Evolutionary conservation across 2,113 vertebrate genomes (phyloP).

Genomic region (Eurypyga helias): DNA sequence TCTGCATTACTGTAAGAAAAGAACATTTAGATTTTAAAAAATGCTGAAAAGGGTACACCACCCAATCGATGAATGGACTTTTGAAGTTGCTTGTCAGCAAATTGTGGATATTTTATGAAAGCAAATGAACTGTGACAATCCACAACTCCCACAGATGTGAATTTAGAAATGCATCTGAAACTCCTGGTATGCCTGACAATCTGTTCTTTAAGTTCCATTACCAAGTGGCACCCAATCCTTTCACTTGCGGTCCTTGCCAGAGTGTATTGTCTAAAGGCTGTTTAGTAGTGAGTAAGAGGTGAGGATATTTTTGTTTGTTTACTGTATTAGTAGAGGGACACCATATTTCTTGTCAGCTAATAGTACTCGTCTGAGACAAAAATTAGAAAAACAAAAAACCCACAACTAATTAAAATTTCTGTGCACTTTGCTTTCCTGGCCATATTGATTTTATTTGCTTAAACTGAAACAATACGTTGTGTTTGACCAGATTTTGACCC

Average conservation of each 20-base stretch:
- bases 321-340: constrained; percentile 81
- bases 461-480: constrained; percentile 83
- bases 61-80: constrained; percentile 80
- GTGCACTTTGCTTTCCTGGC: constrained; percentile 85
- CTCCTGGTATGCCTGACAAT: constrained; percentile 86
- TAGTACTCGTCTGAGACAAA: constrained; percentile 76
- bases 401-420: constrained; percentile 84
- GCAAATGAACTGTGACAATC: constrained; percentile 87
- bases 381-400: constrained; percentile 66
- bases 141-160: constrained; percentile 86
- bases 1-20: constrained; percentile 79
- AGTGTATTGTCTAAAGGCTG: constrained; percentile 79
- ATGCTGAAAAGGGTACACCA: constrained; percentile 76
- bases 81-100: constrained; percentile 84
- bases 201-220: constrained; percentile 85
- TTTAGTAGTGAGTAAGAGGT: constrained; percentile 80
- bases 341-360: constrained; percentile 80
- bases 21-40: constrained; percentile 68
- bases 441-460: constrained; percentile 86
- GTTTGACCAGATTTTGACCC: constrained; percentile 83
- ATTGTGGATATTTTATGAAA: constrained; percentile 83
- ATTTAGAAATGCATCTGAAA: constrained; percentile 84
- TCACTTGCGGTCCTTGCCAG: constrained; percentile 77
- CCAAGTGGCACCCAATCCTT: constrained; percentile 80
- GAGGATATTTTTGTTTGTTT: constrained; percentile 77